These are phyloP conservation scores for Chymomyza fuscimana DNA, from an alignment of 2,888 invertebrate genomes.

Conservation along the genomic window DNA sequence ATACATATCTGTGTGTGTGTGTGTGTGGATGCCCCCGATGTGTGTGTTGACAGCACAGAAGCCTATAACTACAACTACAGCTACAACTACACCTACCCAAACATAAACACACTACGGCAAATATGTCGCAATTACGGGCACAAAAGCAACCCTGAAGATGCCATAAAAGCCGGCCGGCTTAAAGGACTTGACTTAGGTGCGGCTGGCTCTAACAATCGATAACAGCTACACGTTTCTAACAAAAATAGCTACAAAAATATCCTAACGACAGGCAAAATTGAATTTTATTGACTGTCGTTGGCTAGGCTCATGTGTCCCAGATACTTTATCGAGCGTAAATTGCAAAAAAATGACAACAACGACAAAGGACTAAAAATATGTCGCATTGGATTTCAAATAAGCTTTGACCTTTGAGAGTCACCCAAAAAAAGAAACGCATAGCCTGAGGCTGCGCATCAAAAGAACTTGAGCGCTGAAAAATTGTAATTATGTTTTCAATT, in stretches of 20 bases:
- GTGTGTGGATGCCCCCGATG: conserved; percentile 18
- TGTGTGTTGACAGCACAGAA: conserved; percentile 34
- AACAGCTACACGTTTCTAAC: conserved; percentile 16
- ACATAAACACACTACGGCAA: conserved; percentile 28
- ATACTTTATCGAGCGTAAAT: conserved; percentile 25
- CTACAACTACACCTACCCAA: background rate
- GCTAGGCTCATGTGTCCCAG: conserved; percentile 9
- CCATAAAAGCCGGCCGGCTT: background rate
- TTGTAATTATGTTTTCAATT: conserved; percentile 72
- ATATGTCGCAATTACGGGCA: conserved; percentile 52
- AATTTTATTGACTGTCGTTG: conserved; percentile 42
- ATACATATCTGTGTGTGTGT: background rate
- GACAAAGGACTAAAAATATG: conserved; percentile 31
- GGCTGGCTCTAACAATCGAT: conserved; percentile 48
- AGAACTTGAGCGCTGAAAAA: conserved; percentile 14
- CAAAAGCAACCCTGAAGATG: conserved; percentile 25
- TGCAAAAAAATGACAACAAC: conserved; percentile 39
- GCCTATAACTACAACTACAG: background rate
- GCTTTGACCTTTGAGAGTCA: background rate
- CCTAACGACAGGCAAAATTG: conserved; percentile 44
- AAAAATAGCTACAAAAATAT: conserved; percentile 44
- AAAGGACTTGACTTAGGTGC: conserved; percentile 12
- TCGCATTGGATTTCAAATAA: conserved; percentile 24
- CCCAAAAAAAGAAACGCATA: background rate
- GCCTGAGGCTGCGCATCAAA: conserved; percentile 27